Conservation (phyloP, 1,140 invertebrate genomes). For the Nephila pilipes region DNA sequence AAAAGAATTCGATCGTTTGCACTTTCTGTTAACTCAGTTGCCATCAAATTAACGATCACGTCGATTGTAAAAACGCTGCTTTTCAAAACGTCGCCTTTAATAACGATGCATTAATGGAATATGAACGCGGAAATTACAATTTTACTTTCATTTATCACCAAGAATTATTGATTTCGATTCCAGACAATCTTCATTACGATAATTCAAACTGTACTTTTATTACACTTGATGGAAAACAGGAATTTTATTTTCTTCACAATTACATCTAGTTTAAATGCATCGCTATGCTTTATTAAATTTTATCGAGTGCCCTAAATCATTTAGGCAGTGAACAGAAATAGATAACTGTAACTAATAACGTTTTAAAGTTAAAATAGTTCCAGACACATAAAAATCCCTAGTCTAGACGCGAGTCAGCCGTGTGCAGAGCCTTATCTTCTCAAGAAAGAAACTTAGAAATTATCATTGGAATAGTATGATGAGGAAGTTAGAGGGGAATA, state of each 20-base stretch:
- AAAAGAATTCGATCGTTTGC: neutral
- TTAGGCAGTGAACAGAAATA: neutral
- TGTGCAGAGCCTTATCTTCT: neutral
- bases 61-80: neutral
- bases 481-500: too few species aligned
- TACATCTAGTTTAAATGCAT: neutral
- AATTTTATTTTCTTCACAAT: neutral
- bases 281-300: neutral
- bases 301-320: neutral
- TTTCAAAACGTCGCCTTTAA: neutral
- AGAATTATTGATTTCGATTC: neutral
- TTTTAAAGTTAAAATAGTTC: constrained; percentile 6
- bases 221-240: neutral
- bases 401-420: neutral
- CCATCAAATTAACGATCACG: constrained; percentile 1
- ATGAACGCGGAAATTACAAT: constrained; percentile 17
- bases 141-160: constrained; percentile 13
- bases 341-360: neutral
- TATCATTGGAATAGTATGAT: neutral
- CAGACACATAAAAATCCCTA: neutral
- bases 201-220: neutral
- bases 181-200: constrained; percentile 9
- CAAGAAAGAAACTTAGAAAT: neutral
- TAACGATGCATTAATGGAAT: neutral
- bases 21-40: neutral